Evolutionary conservation across 2,113 vertebrate species (phyloP).

Genomic region (Tenebrosternarchus preto): DNA sequence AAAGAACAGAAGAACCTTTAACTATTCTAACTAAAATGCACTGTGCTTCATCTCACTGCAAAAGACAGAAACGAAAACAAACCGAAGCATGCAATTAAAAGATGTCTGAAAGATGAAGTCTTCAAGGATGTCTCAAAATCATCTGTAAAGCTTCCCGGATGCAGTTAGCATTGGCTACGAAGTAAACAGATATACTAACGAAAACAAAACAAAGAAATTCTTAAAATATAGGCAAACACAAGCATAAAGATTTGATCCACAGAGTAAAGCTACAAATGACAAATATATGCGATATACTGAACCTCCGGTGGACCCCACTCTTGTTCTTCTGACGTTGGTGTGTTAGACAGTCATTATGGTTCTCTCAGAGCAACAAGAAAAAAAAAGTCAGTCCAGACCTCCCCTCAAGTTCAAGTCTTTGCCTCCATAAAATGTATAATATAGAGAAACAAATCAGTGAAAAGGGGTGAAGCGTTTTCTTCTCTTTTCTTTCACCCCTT

Average conservation of each 20-base stretch:
- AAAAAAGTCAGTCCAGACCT: conserved; percentile 71
- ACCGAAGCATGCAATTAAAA: conserved; percentile 78
- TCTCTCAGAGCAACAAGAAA: conserved; percentile 67
- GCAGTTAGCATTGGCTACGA: conserved; percentile 75
- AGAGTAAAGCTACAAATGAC: conserved; percentile 79
- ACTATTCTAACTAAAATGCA: conserved; percentile 65
- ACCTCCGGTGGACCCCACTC: conserved; percentile 81
- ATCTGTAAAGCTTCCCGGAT: conserved; percentile 76
- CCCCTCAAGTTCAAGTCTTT: conserved; percentile 58
- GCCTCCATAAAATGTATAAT: conserved; percentile 53
- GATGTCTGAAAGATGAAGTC: conserved; percentile 77
- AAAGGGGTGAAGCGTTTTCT: conserved; percentile 67
- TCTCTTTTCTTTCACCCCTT: conserved; percentile 47
- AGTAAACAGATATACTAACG: conserved; percentile 76
- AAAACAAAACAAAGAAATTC: conserved; percentile 73
- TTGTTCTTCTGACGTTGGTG: conserved; percentile 81
- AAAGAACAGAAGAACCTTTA: conserved; percentile 61
- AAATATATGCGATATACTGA: conserved; percentile 80
- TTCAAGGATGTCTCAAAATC: conserved; percentile 76
- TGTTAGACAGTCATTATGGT: conserved; percentile 76
- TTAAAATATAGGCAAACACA: conserved; percentile 82
- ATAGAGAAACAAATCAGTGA: conserved; percentile 65
- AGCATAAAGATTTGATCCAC: conserved; percentile 83
- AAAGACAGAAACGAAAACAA: conserved; percentile 75
- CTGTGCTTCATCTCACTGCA: conserved; percentile 64